Base-by-base conservation (phyloP, 2,797 vertebrate genomes). In the Bucorvus abyssinicus region DNA sequence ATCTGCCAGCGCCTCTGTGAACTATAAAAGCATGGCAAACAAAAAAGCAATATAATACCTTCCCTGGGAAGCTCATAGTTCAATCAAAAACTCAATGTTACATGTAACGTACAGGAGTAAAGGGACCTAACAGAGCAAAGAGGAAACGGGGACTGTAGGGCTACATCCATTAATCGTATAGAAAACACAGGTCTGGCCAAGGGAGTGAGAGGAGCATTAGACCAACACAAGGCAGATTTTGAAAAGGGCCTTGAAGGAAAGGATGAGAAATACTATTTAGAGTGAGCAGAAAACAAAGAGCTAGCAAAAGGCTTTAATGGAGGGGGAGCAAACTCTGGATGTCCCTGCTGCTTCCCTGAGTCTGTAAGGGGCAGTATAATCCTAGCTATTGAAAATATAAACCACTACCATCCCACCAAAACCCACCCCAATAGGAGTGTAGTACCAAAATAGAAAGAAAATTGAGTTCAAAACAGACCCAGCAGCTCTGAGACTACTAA, bases 401-500 rank as follows among this genome's bases (percentile, higher is more conserved):
- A 64, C 11, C 34, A 78, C 50, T 38, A 87, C 47, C 32, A 49
- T 52, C 24, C 32, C 67, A 61, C 27, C 40, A 76, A 77, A 82
- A 42, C 32, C 5, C 40, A 78, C 14, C 13, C 14, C 32, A 70
- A 23, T 44, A 30, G 81, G 81, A 75, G 77, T 42, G 61, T 4
- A 74, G 60, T 10, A 65, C 50, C 2, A 2, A 89, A 91, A 83
- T 2, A 81, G 32, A 77, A 84, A 56, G 40, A 84, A 68, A 69
- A 84, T 59, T 7, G 55, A 91, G 17, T 60, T 89, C 42, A 67
- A 74, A 92, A 14, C 49, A 93, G 87, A 90, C 10, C 15, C 4
- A 84, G 42, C 49, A 90, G 59, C 71, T 49, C 22, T 57, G 32
- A 84, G 64, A 82, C 74, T 84, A 56, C 70, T 64, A 70, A 82